A percentile compares a stretch with the other conserved stretches of the same genome.
Conservation (phyloP, 2,888 invertebrate species). For the Kryphioiulus occultus region DNA sequence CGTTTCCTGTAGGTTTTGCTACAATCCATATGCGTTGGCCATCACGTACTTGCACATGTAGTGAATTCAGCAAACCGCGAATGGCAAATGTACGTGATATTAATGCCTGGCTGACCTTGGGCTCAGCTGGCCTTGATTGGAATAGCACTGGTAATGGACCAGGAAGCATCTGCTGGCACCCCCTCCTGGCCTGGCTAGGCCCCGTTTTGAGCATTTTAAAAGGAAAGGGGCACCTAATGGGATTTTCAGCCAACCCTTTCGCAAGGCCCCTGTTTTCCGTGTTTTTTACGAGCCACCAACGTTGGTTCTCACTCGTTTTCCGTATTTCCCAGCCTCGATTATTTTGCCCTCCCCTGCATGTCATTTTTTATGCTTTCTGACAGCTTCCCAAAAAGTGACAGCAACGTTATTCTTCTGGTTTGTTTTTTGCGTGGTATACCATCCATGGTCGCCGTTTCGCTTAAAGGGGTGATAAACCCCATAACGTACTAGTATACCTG, state of each 20-base stretch:
- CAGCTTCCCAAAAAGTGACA: neutral
- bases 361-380: neutral
- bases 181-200: neutral
- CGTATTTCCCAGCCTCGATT: neutral
- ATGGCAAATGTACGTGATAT: neutral
- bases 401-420: neutral
- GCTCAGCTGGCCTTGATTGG: neutral
- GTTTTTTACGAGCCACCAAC: neutral
- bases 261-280: neutral
- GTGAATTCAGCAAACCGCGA: too few species aligned
- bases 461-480: too few species aligned
- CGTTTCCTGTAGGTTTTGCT: neutral
- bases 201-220: neutral
- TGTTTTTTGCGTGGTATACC: neutral
- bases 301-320: neutral
- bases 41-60: neutral
- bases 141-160: neutral
- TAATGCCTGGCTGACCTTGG: neutral
- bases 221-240: neutral
- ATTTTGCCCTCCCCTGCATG: neutral
- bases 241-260: neutral
- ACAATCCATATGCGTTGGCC: neutral
- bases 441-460: too few species aligned
- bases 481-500: too few species aligned
- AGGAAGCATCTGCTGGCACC: constrained; percentile 7